Base-by-base conservation (phyloP, 2,113 vertebrate species). In the Amphiprion percula region DNA sequence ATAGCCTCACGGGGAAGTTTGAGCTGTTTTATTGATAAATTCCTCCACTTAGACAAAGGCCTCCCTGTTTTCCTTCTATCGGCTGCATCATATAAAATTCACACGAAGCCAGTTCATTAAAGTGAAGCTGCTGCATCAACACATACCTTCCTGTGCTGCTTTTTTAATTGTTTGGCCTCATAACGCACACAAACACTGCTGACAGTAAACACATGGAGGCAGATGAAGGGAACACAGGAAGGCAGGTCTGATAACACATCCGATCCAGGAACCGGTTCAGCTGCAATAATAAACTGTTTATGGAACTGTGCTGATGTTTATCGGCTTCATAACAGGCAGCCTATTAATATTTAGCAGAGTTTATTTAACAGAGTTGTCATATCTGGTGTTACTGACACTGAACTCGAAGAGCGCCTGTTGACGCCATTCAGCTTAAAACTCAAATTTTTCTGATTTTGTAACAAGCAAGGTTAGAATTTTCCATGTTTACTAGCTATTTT, bases 231-330 rank as follows among this genome's bases (percentile, higher is more conserved):
- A 66, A n/a, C 2, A 26, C 79, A 87, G 82, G 82, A 88, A 79
- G 74, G 7, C 10, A 1, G 4, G 49, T 41, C 47, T 50, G 77
- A 87, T 71, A 53, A 54, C 6, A 0, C 10, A 4, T 16, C 59
- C 19, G 54, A 77, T 28, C 80, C 76, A 85, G 84, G 89, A 90
- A 85, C 77, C 76, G 44, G 69, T 83, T 84, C 59, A 73, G 59
- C 75, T 74, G 68, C 44, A 30, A 72, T 50, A 86, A 81, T 80
- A 74, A 81, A 72, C 23, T 26, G 4, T 61, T 55, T 47, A 28
- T 64, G 10, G 23, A 54, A 12, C 14, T 30, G n/a, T 30, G 33
- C 37, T 49, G 65, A 77, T 62, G 63, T 63, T 80, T 77, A 77
- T 70, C 47, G 15, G 12, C 16, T 5, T 54, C 58, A 55, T n/a